Evolutionary conservation across 2,888 invertebrate genomes (phyloP).

Genomic region (Girardia tigrina): DNA sequence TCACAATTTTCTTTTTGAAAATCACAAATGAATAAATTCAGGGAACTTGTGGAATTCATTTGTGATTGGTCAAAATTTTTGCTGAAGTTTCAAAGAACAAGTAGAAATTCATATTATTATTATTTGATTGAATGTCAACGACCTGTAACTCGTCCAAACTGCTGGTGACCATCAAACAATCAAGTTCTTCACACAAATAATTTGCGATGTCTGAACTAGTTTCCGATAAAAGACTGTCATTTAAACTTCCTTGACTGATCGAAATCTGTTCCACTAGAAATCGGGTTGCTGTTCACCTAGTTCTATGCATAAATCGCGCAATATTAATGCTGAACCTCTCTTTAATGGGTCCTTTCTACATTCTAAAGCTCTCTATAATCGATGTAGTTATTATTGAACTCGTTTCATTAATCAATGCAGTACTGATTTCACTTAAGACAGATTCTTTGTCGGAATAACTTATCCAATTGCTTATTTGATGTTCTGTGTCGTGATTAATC

Average conservation of each 20-base stretch:
- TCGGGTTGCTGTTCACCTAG: not conserved
- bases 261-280: not conserved
- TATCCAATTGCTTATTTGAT: not conserved
- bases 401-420: not conserved
- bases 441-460: not conserved
- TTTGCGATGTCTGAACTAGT: not conserved
- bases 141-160: not conserved
- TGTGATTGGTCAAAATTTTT: not conserved
- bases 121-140: not conserved
- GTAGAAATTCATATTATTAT: not conserved
- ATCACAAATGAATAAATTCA: not conserved
- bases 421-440: not conserved
- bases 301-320: not conserved
- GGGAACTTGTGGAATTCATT: not conserved
- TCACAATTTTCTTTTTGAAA: not conserved
- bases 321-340: not conserved
- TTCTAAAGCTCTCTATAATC: too few relatives aligned
- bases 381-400: too few relatives aligned
- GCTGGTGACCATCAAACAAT: not conserved
- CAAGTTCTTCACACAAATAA: slow-evolving; percentile 1
- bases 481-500: not conserved
- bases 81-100: not conserved
- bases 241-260: not conserved
- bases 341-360: not conserved
- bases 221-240: not conserved